Evolutionary conservation across 53 echinoderm and acorn worm species (phyloP), one percentile per base, ranked within the genome.

Genomic region (Mesocentrotus franciscanus): DNA sequence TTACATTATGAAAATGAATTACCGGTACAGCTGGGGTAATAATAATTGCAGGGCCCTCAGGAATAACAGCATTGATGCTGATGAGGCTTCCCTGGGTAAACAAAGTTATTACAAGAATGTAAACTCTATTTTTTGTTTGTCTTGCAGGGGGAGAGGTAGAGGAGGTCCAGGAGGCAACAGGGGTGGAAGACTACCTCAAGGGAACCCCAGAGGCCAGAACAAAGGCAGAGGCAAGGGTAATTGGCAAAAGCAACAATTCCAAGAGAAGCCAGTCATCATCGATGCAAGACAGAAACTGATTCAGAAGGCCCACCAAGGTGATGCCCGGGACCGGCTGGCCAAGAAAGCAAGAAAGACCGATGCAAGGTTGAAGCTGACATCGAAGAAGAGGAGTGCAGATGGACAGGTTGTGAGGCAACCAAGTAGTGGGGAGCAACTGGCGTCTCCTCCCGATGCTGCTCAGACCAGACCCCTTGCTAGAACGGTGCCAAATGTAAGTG

Each of bases 211-310:
- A n/a, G 68, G 64, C 22, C 92, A 92, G 92, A 92, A 71, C 89
- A 89, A 35, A 55, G 89, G 89, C 29, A 26, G 93, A 36, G 93
- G 93, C 26, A 72, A 58, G 58, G 83, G 94, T 22, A 78, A 27
- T 33, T 93, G 93, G 94, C 94, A 94, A 83, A 59, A 83, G 34
- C 94, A 94, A 61, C 93, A 36, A 57, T 56, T 76, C 56, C 74
- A 49, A 8, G 58, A 55, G 15, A 56, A 93, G 58, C 35, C 64
- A 9, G 39, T 17, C 18, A 58, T 60, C 32, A 26, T 92, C 29
- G 96, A 95, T 92, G 96, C 96, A n/a, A 79, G 96, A 24, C 89
- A 96, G 59, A 96, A 92, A 49, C 79, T 96, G 57, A 95, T 95
- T 24, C 91, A 95, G 68, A 96, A 95, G 61, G 95, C 96, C 32